These are phyloP conservation scores for Solea solea DNA, from an alignment of 2,113 vertebrate genomes.

Conservation along the genomic window DNA sequence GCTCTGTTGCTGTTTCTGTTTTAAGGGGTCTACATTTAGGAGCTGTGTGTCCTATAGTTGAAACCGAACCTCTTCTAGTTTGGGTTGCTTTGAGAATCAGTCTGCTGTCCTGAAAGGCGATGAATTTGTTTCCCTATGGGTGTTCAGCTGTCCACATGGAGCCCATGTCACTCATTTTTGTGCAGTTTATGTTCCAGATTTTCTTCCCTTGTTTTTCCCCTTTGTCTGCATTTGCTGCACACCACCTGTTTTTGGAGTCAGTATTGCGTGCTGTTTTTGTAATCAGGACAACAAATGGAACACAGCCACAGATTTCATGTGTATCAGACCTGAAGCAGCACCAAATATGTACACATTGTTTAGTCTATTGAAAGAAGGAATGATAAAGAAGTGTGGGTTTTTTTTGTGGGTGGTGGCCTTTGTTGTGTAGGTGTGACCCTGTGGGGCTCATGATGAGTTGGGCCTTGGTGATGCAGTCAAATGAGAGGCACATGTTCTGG, in stretches of 20 bases:
- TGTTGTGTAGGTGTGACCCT: conserved; percentile 27
- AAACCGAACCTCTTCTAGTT: conserved; percentile 32
- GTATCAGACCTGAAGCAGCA: conserved; percentile 23
- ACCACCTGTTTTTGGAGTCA: conserved; percentile 72
- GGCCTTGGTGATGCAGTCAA: conserved; percentile 40
- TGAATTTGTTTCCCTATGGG: conserved; percentile 15
- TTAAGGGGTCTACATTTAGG: conserved; percentile 40
- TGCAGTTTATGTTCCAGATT: conserved; percentile 51
- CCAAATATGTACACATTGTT: conserved; percentile 23
- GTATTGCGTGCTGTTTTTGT: conserved; percentile 57
- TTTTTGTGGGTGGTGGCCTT: conserved; percentile 4
- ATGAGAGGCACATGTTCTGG: conserved; percentile 53
- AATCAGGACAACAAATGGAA: conserved; percentile 56
- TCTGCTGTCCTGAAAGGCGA: conserved; percentile 22
- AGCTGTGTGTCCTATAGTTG: conserved; percentile 41
- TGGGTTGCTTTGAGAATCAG: conserved; percentile 48
- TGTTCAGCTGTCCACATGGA: conserved; percentile 44
- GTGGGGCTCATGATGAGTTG: conserved; percentile 5
- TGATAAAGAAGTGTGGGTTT: conserved; percentile 27
- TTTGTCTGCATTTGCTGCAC: conserved; percentile 40
- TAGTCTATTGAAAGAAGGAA: conserved; percentile 11
- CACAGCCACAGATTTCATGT: conserved; percentile 28
- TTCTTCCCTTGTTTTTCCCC: conserved; percentile 34
- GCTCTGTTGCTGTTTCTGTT: conserved; percentile 40
- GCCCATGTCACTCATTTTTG: conserved; percentile 32